Evolutionary conservation across 2,113 vertebrate genomes (phyloP).

Genomic region (Crotalus tigris): DNA sequence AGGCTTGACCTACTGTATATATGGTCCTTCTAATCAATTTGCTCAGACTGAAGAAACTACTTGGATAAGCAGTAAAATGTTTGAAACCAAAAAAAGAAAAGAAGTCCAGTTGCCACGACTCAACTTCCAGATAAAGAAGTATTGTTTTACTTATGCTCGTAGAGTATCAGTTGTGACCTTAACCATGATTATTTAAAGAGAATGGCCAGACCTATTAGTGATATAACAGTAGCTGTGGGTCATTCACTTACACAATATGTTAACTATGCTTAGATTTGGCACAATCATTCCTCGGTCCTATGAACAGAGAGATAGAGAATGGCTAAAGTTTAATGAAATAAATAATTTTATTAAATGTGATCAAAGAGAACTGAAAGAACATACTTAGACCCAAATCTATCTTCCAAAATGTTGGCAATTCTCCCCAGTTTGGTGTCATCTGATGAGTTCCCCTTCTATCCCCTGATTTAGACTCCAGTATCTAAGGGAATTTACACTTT

Average conservation of each 20-base stretch:
- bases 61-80: background rate
- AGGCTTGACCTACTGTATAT: background rate
- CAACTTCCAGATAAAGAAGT: background rate
- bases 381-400: slow-evolving; percentile 42
- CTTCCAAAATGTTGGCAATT: background rate
- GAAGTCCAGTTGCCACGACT: background rate
- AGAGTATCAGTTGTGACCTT: background rate
- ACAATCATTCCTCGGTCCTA: slow-evolving; percentile 67
- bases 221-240: slow-evolving; percentile 39
- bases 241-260: slow-evolving; percentile 49
- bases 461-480: background rate
- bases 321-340: slow-evolving; percentile 67
- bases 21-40: background rate
- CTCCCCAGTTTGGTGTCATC: background rate
- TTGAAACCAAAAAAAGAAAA: background rate
- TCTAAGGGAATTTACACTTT: background rate
- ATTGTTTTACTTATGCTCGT: background rate
- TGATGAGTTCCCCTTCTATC: background rate
- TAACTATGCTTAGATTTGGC: slow-evolving; percentile 63
- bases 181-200: rapidly evolving
- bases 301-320: slow-evolving; percentile 43
- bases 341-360: slow-evolving; percentile 69
- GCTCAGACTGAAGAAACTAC: background rate
- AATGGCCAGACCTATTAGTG: slow-evolving; percentile 50
- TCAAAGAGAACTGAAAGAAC: slow-evolving; percentile 68